A percentile compares a stretch with the other conserved stretches of the same genome.
Conservation (phyloP, 2,113 vertebrate genomes). For the Pollachius pollachius region DNA sequence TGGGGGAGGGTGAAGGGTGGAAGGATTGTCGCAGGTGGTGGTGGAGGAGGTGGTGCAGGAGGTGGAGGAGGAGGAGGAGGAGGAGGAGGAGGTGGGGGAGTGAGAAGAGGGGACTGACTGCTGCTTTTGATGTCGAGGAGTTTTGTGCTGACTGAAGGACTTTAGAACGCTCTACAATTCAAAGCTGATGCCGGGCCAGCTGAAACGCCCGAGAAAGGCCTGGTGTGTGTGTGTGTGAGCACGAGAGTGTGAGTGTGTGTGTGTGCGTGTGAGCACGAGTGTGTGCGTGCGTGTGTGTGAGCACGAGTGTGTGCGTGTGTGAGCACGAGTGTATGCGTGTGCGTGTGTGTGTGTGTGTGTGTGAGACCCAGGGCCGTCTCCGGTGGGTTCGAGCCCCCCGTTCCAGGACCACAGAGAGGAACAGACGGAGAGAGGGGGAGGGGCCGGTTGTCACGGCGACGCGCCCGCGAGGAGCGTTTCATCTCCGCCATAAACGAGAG, state of each 20-base stretch:
- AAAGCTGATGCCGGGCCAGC: conserved; percentile 66
- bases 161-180: conserved; percentile 71
- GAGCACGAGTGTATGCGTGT: neutral
- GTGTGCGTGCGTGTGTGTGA: neutral
- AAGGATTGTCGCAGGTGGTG: neutral
- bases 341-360: too few relatives aligned
- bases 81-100: conserved; percentile 1
- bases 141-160: conserved; percentile 76
- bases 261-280: too few relatives aligned
- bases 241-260: conserved; percentile 26
- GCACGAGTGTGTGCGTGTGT: neutral
- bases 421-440: too few relatives aligned
- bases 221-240: conserved; percentile 50
- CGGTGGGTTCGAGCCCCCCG: too few relatives aligned
- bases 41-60: neutral
- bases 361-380: too few relatives aligned
- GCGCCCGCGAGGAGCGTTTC: neutral
- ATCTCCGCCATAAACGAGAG: neutral
- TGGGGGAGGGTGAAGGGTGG: neutral
- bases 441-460: too few relatives aligned
- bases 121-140: conserved; percentile 50
- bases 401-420: conserved; percentile 8
- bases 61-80: neutral
- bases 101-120: conserved; percentile 27
- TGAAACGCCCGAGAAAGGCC: conserved; percentile 53